phyloP scores from a whole-genome alignment of 2,888 invertebrate species.

The Apoderus coryli region DNA sequence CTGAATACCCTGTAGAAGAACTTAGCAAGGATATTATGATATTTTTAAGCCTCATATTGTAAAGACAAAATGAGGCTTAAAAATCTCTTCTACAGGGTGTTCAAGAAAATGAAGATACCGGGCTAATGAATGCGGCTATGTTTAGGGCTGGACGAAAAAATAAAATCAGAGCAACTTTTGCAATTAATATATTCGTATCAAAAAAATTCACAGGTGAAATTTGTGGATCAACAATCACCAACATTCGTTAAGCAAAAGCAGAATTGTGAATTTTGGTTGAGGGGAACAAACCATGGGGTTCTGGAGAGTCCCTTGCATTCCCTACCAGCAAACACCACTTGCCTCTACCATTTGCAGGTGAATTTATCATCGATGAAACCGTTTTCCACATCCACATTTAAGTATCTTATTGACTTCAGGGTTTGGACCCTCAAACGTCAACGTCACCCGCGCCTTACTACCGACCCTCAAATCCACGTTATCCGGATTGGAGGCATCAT shows the following conservation, averaged over 20 bases:
- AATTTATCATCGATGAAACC: no score
- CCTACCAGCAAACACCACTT: slow-evolving; percentile 75
- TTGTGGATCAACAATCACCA: slow-evolving; percentile 71
- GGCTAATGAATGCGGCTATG: no score
- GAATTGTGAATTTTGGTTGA: slow-evolving; percentile 73
- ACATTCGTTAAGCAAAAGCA: slow-evolving; percentile 75
- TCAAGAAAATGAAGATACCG: no score
- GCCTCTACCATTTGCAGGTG: slow-evolving; percentile 52
- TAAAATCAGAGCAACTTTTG: no score
- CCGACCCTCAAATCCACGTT: slow-evolving; percentile 41
- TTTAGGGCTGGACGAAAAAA: no score
- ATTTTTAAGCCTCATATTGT: no score
- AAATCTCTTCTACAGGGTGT: no score
- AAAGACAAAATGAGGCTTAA: no score
- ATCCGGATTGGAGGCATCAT: slow-evolving; percentile 34
- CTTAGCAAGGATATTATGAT: no score
- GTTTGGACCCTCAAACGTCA: slow-evolving; percentile 41
- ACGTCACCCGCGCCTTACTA: slow-evolving; percentile 39
- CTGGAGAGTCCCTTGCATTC: slow-evolving; percentile 75
- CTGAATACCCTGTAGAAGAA: no score
- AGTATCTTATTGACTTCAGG: slow-evolving; percentile 39
- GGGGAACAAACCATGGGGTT: slow-evolving; percentile 65
- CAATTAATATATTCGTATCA: no score
- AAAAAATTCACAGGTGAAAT: slow-evolving; percentile 56
- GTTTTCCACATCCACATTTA: no score